These are phyloP conservation scores for Drosophila rhopaloa DNA, from an alignment of 1,140 invertebrate species.

Conservation along the genomic window DNA sequence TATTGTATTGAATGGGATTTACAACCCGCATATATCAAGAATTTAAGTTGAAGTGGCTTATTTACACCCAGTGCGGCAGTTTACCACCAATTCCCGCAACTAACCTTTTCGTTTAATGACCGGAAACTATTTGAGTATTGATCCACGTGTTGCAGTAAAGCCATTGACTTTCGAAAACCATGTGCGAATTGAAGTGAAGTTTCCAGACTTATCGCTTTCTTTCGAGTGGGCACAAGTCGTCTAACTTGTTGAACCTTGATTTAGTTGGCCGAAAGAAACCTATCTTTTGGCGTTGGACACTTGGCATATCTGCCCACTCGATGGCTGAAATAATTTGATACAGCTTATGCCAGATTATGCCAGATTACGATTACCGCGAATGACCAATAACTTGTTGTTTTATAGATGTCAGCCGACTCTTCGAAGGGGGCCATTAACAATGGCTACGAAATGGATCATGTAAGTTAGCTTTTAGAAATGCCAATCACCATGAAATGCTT, in stretches of 20 bases:
- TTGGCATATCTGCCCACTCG: constrained; percentile 9
- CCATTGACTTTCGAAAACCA: constrained; percentile 2
- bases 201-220: constrained; percentile 1
- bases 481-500: neutral
- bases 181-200: constrained; percentile 2
- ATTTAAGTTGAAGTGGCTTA: constrained; percentile 14
- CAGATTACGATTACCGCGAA: neutral
- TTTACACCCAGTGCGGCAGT: neutral
- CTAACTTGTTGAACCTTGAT: constrained; percentile 13
- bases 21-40: constrained; percentile 12
- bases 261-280: constrained; percentile 12
- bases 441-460: constrained; percentile 62
- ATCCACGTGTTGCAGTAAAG: constrained; percentile 17
- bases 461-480: constrained; percentile 14
- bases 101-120: neutral
- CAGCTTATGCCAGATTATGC: constrained; percentile 18
- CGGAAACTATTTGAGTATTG: constrained; percentile 1
- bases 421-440: constrained; percentile 45
- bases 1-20: constrained; percentile 8
- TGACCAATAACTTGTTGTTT: constrained; percentile 8
- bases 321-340: constrained; percentile 5
- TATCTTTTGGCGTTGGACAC: constrained; percentile 16
- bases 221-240: constrained; percentile 14
- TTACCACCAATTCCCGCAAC: neutral
- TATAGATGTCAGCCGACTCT: constrained; percentile 56